These are phyloP conservation scores for Sarcophaga peregrina DNA, from an alignment of 1,140 invertebrate species.

Conservation along the genomic window DNA sequence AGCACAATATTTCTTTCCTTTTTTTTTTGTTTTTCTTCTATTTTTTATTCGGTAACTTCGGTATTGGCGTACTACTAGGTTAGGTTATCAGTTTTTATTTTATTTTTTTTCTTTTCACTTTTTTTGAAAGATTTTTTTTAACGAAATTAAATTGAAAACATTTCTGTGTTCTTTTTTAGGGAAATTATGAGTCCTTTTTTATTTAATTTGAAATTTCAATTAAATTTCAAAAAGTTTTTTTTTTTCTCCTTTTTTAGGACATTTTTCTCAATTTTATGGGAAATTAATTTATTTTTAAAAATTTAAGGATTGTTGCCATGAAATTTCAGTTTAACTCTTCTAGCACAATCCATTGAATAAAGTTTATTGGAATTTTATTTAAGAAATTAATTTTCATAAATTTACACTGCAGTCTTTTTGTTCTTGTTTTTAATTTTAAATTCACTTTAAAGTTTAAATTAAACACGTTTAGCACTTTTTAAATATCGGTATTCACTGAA, in stretches of 20 bases:
- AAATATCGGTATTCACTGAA: too few relatives aligned
- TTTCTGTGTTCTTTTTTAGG: neutral
- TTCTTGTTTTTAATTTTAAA: neutral
- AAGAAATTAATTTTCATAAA: too few relatives aligned
- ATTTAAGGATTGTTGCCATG: neutral
- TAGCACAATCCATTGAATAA: neutral
- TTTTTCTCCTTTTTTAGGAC: neutral
- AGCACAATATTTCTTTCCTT: neutral
- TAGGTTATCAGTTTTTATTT: neutral
- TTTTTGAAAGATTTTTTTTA: neutral
- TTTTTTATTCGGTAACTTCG: neutral
- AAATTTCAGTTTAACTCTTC: neutral
- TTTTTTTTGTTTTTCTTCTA: slow-evolving; percentile 18
- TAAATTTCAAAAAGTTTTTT: neutral
- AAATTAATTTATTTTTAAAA: neutral
- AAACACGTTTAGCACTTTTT: too few relatives aligned
- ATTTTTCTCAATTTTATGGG: neutral
- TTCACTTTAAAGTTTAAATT: neutral
- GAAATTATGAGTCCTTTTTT: neutral
- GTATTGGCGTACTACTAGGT: too few relatives aligned
- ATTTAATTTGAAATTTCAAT: too few relatives aligned
- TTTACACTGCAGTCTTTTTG: neutral
- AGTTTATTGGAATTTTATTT: neutral
- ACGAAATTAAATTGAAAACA: neutral
- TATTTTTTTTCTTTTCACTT: neutral